Evolutionary conservation across 2,113 vertebrate genomes (phyloP).

Genomic region (Siniperca knerii): DNA sequence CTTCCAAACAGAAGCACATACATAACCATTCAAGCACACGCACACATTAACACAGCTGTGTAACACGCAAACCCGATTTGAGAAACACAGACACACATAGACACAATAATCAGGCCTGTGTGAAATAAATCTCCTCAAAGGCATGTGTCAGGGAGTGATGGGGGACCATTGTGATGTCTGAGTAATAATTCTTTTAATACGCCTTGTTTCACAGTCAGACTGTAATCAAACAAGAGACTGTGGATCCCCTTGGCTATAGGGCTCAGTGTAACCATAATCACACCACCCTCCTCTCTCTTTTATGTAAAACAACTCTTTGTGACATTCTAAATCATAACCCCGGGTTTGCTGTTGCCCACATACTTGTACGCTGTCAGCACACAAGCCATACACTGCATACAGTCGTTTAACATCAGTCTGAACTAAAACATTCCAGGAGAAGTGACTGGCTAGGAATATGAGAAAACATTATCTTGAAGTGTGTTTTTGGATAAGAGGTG

Average conservation of each 20-base stretch:
- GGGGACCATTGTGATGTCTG: slow-evolving; percentile 70
- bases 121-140: slow-evolving; percentile 75
- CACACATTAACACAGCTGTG: background rate
- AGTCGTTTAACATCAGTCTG: slow-evolving; percentile 33
- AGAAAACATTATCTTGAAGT: slow-evolving; percentile 30
- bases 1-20: background rate
- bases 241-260: slow-evolving; percentile 69
- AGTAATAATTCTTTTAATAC: slow-evolving; percentile 78
- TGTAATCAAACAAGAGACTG: slow-evolving; percentile 77
- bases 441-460: slow-evolving; percentile 18
- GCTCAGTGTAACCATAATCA: slow-evolving; percentile 72
- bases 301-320: slow-evolving; percentile 75
- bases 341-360: slow-evolving; percentile 54
- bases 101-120: slow-evolving; percentile 58
- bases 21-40: background rate
- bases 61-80: slow-evolving; percentile 37
- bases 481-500: slow-evolving; percentile 26
- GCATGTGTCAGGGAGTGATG: slow-evolving; percentile 65
- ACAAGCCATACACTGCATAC: background rate
- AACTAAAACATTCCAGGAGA: slow-evolving; percentile 12
- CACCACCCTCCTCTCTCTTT: slow-evolving; percentile 24
- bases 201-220: slow-evolving; percentile 74
- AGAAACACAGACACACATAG: slow-evolving; percentile 45
- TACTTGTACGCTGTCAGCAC: slow-evolving; percentile 49
- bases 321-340: slow-evolving; percentile 73